Percentiles rank a stretch among this genome's conserved stretches.
phyloP scores from a whole-genome alignment of 2,888 invertebrate genomes.

The Trachelus tabidus region DNA sequence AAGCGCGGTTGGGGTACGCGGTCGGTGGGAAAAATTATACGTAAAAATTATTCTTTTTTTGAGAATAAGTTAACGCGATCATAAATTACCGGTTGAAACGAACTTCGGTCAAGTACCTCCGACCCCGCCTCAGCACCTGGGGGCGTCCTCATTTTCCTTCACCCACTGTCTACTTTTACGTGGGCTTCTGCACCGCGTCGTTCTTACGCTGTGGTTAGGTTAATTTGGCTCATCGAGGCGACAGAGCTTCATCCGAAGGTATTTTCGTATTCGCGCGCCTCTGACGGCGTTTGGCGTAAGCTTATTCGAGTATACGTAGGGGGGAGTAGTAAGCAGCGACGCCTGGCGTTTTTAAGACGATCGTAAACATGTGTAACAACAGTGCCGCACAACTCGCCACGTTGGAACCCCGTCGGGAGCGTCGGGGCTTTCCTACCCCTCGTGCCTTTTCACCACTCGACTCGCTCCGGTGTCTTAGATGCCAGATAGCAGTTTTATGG shows the following conservation, averaged over 20 bases:
- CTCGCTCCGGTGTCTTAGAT: slow-evolving; percentile 44
- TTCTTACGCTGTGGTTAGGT: not conserved
- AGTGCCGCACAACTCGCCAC: slow-evolving; percentile 15
- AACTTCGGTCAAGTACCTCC: not conserved
- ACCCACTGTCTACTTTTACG: not conserved
- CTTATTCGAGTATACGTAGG: not conserved
- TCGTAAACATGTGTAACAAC: slow-evolving; percentile 41
- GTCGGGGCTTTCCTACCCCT: not conserved
- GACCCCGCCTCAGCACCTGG: not conserved
- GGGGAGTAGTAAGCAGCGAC: not conserved
- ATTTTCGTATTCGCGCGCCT: not conserved
- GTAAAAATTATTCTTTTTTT: not conserved
- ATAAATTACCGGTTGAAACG: not conserved
- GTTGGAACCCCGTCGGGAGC: slow-evolving; percentile 5
- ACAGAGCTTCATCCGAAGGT: not conserved
- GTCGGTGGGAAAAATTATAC: not conserved
- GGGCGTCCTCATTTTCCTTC: not conserved
- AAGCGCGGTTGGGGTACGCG: not conserved
- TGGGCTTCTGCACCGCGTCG: not conserved
- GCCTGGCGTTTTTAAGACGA: slow-evolving; percentile 32
- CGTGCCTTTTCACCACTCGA: not conserved
- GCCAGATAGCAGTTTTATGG: slow-evolving; percentile 60
- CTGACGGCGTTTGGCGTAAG: not conserved
- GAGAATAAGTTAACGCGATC: not conserved
- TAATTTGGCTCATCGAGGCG: not conserved